Evolutionary conservation across 1,140 invertebrate species (phyloP).

Genomic region (Eriocheir sinensis): DNA sequence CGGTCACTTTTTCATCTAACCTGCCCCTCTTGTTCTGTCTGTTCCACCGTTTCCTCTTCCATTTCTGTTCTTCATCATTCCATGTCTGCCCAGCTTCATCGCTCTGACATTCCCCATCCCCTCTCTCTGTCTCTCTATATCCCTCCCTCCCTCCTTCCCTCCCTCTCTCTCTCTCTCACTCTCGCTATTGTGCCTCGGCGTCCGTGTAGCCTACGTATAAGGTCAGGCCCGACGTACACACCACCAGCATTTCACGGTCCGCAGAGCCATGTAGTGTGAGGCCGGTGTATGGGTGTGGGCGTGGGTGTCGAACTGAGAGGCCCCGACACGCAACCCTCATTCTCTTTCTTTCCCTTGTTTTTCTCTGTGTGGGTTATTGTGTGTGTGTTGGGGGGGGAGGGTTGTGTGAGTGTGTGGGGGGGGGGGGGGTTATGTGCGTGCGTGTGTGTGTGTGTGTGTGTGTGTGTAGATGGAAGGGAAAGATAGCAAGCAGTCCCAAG

Average conservation of each 20-base stretch:
- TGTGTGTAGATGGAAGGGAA: neutral
- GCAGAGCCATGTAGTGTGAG: neutral
- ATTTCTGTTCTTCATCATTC: neutral
- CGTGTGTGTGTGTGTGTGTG: neutral
- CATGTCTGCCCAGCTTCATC: neutral
- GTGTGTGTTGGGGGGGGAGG: neutral
- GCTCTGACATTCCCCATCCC: neutral
- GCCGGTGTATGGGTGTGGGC: constrained; percentile 9
- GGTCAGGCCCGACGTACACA: neutral
- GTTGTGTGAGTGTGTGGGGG: neutral
- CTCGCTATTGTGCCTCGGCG: neutral
- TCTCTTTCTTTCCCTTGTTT: no score
- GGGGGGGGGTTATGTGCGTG: neutral
- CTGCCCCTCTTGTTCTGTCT: no score
- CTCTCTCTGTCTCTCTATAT: no score
- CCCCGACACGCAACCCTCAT: no score
- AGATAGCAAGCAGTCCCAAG: neutral
- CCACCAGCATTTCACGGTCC: neutral
- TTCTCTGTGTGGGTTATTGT: neutral
- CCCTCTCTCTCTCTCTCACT: neutral
- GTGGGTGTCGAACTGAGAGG: no score
- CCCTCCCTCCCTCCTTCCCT: neutral
- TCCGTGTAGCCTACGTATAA: neutral
- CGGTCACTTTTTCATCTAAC: no score
- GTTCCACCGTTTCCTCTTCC: no score